These are phyloP conservation scores for Lepilemur ruficaudatus DNA, from an alignment of 2,797 vertebrate genomes.

Conservation along the genomic window DNA sequence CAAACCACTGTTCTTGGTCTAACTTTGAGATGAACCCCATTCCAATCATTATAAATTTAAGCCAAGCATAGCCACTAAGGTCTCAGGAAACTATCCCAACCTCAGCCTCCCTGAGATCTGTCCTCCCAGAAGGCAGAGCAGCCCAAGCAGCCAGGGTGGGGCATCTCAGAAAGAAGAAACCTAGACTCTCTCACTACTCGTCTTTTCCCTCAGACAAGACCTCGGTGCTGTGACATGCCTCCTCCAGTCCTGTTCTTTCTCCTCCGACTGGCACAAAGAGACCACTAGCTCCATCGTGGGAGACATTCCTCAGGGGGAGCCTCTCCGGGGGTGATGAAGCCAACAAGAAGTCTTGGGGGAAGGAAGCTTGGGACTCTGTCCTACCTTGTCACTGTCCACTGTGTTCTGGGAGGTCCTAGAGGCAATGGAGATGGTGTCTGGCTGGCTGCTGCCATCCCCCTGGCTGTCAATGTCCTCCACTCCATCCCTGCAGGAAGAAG, in stretches of 20 bases:
- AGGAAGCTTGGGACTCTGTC: constrained; percentile 67
- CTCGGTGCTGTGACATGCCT: not conserved
- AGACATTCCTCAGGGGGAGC: not conserved
- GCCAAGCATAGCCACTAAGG: not conserved
- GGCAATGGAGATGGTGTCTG: constrained; percentile 97
- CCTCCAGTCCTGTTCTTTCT: not conserved
- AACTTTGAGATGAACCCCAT: not conserved
- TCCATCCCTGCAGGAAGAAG: constrained; percentile 88
- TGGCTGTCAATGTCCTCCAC: constrained; percentile 96
- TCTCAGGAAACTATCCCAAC: constrained; percentile 28
- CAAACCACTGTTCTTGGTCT: constrained; percentile 25
- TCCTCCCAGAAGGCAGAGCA: not conserved
- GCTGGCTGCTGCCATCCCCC: constrained; percentile 98
- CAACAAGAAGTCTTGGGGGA: constrained; percentile 29
- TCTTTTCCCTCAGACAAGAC: not conserved
- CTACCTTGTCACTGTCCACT: constrained; percentile 98
- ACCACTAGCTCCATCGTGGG: not conserved
- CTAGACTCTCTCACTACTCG: not conserved
- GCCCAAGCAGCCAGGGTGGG: not conserved
- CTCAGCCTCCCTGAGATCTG: not conserved
- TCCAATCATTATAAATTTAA: constrained; percentile 20
- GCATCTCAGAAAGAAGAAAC: not conserved
- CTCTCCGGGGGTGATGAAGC: not conserved
- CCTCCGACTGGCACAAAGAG: not conserved
- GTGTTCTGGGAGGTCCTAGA: constrained; percentile 99